Conservation (phyloP, 2,888 invertebrate species). For the Nephrocerus scutellatus region DNA sequence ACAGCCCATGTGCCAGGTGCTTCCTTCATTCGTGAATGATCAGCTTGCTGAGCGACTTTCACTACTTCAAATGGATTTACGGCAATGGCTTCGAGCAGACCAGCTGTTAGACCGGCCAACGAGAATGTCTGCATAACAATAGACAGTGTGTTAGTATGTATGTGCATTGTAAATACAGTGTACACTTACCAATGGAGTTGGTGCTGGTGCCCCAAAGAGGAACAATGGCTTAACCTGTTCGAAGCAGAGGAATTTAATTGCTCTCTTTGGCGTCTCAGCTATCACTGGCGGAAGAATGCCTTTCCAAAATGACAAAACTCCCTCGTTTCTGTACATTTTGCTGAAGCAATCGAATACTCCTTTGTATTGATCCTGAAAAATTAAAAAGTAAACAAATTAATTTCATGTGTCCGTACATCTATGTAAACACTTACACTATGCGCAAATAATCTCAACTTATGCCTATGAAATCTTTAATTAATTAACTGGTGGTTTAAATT, state of each 20-base stretch:
- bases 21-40: conserved; percentile 56
- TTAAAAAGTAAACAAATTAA: too few relatives aligned
- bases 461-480: too few relatives aligned
- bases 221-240: conserved; percentile 87
- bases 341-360: conserved; percentile 81
- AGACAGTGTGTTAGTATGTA: neutral
- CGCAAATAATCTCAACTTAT: too few relatives aligned
- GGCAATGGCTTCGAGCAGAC: conserved; percentile 83
- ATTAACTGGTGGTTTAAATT: too few relatives aligned
- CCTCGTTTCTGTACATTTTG: conserved; percentile 84
- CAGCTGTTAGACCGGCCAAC: conserved; percentile 80
- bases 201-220: conserved; percentile 65
- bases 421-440: too few relatives aligned
- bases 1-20: conserved; percentile 71
- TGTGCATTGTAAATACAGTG: conserved; percentile 1
- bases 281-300: conserved; percentile 88
- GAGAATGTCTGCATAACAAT: conserved; percentile 67
- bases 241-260: conserved; percentile 90
- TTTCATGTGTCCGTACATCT: too few relatives aligned
- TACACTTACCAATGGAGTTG: conserved; percentile 66
- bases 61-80: conserved; percentile 95
- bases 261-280: conserved; percentile 91
- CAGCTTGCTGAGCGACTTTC: conserved; percentile 81
- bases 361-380: conserved; percentile 53
- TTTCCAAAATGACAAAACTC: conserved; percentile 80